These are phyloP conservation scores for Drosophila cracens DNA, from an alignment of 2,888 invertebrate genomes.

Conservation along the genomic window DNA sequence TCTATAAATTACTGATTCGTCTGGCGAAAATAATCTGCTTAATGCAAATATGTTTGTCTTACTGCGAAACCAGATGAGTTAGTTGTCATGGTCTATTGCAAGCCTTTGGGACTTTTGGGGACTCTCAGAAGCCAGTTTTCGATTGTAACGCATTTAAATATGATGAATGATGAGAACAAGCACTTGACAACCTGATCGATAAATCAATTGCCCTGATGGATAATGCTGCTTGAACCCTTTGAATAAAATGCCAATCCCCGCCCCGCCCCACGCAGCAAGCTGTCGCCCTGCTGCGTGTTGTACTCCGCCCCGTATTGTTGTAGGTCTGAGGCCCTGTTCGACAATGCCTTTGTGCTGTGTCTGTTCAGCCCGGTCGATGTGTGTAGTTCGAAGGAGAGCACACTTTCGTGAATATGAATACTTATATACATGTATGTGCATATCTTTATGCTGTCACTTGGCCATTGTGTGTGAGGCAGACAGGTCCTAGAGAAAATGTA, in stretches of 20 bases:
- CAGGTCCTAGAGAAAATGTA: conserved; percentile 45
- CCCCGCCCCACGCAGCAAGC: conserved; percentile 5
- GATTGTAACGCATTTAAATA: conserved; percentile 68
- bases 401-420: conserved; percentile 29
- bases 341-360: conserved; percentile 45
- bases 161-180: conserved; percentile 75
- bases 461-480: conserved; percentile 51
- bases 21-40: not conserved
- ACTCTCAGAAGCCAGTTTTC: conserved; percentile 33
- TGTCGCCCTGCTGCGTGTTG: conserved; percentile 15
- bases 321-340: conserved; percentile 10
- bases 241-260: conserved; percentile 46
- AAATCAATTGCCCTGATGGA: conserved; percentile 77
- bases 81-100: conserved; percentile 1
- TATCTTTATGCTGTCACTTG: conserved; percentile 30
- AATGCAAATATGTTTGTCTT: conserved; percentile 18
- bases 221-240: conserved; percentile 70
- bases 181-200: conserved; percentile 81
- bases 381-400: conserved; percentile 31
- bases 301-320: conserved; percentile 24
- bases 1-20: not conserved
- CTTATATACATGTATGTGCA: conserved; percentile 29
- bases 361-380: conserved; percentile 29
- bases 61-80: conserved; percentile 9
- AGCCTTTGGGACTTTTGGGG: conserved; percentile 5